phyloP scores from a whole-genome alignment of 2,113 vertebrate genomes.

The Synodontis membranacea region DNA sequence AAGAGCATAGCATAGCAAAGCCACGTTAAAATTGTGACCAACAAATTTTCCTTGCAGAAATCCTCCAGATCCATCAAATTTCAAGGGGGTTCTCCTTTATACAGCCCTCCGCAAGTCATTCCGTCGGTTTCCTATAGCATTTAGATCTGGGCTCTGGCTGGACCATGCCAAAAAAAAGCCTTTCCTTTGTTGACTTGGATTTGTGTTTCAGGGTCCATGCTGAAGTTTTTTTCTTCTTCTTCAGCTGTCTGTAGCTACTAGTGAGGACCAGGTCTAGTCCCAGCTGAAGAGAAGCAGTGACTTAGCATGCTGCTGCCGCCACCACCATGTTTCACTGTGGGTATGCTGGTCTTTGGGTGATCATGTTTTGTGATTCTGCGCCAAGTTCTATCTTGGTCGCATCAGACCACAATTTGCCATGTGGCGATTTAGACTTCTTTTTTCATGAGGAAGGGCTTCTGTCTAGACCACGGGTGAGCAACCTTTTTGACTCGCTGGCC shows the following conservation, averaged over 20 bases:
- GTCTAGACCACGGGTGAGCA: too few species aligned
- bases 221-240: too few species aligned
- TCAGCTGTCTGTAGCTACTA: too few species aligned
- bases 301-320: not conserved
- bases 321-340: not conserved
- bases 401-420: not conserved
- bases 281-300: not conserved
- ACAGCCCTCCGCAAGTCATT: not conserved
- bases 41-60: too few species aligned
- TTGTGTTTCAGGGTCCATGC: too few species aligned
- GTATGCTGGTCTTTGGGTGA: not conserved
- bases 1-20: too few species aligned
- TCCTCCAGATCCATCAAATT: too few species aligned
- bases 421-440: too few species aligned
- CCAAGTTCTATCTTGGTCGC: not conserved
- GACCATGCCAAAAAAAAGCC: not conserved
- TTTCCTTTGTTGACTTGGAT: too few species aligned
- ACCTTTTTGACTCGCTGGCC: too few species aligned
- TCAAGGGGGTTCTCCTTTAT: not conserved
- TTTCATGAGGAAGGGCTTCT: not conserved
- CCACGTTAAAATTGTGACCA: too few species aligned
- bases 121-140: not conserved
- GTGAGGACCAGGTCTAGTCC: not conserved
- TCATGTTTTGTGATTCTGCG: not conserved
- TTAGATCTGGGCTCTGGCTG: not conserved